Percentiles rank a stretch among this genome's conserved stretches.
Evolutionary conservation across 2,797 vertebrate species (phyloP).

Genomic region (Falco novaeseelandiae): DNA sequence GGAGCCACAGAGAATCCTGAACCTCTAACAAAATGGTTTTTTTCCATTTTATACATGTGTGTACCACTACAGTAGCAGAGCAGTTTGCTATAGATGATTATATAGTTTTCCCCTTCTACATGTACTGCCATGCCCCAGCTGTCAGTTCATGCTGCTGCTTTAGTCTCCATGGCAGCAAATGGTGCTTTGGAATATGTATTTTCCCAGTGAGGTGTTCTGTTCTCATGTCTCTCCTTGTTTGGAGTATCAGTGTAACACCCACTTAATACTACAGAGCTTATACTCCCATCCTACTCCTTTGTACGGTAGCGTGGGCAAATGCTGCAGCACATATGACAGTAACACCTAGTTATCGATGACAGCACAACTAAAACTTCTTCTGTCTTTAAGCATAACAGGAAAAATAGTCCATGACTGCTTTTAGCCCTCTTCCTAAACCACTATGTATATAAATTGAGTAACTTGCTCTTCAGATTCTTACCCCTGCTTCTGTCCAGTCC

Average conservation of each 20-base stretch:
- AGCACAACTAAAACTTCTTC: not conserved
- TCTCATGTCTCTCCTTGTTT: not conserved
- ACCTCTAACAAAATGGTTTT: not conserved
- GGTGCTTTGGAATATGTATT: not conserved
- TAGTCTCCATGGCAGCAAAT: not conserved
- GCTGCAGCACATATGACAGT: rapidly evolving
- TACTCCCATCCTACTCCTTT: not conserved
- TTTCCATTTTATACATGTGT: rapidly evolving
- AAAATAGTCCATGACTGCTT: not conserved
- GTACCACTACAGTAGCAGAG: not conserved
- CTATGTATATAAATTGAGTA: not conserved
- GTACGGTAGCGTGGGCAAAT: not conserved
- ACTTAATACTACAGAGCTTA: not conserved
- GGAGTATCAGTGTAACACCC: not conserved
- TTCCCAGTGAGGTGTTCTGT: not conserved
- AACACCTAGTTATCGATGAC: not conserved
- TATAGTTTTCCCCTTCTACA: not conserved
- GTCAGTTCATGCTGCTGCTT: not conserved
- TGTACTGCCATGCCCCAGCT: not conserved
- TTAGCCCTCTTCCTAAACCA: not conserved
- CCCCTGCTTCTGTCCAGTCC: slow-evolving; percentile 95
- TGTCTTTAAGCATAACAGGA: not conserved
- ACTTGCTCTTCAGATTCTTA: slow-evolving; percentile 74
- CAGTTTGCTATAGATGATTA: not conserved
- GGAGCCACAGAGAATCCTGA: not conserved